These are phyloP conservation scores for Lerista edwardsae DNA, from an alignment of 2,797 vertebrate species.

Conservation along the genomic window DNA sequence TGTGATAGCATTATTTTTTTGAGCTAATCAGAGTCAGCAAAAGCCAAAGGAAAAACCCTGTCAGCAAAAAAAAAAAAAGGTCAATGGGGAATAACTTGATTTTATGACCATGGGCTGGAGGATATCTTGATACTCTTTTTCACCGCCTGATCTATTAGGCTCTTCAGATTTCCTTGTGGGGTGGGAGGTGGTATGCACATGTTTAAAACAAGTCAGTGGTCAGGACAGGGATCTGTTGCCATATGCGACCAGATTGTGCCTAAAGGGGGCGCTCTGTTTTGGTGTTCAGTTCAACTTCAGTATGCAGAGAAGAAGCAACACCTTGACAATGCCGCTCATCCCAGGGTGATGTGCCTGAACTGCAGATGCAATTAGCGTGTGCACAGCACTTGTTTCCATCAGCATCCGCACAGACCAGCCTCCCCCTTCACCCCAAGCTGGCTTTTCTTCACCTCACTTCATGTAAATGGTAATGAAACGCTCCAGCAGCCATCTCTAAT, in stretches of 20 bases:
- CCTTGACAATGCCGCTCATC: not conserved
- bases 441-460: not conserved
- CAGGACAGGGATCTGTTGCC: no score
- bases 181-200: no score
- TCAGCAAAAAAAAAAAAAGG: constrained; percentile 1
- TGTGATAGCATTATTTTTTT: not conserved
- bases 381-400: not conserved
- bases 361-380: not conserved
- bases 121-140: no score
- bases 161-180: no score
- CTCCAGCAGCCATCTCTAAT: not conserved
- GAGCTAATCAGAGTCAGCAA: not conserved
- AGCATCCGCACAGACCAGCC: not conserved
- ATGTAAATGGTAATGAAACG: not conserved
- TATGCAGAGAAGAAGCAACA: not conserved
- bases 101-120: not conserved
- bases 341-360: not conserved
- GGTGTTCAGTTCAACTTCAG: not conserved
- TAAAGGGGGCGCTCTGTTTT: not conserved
- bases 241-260: no score
- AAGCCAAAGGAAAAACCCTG: not conserved
- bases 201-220: no score
- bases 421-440: not conserved
- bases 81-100: not conserved
- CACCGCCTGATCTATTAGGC: no score